Evolutionary conservation across 2,797 vertebrate species (phyloP).

Genomic region (Urophycis tenuis): DNA sequence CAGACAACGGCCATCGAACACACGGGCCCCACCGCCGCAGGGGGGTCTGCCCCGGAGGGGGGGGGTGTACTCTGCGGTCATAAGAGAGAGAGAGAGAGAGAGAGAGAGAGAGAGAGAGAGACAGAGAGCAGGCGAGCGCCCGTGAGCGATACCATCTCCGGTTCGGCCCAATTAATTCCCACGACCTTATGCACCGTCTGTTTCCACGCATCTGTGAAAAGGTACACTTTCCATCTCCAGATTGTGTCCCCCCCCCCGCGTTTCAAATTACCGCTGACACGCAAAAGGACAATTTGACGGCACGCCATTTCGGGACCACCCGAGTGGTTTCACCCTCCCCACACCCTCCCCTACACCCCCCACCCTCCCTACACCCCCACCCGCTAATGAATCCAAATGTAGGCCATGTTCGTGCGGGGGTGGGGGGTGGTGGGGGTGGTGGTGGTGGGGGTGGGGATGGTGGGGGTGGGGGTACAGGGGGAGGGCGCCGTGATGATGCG

Average conservation of each 20-base stretch:
- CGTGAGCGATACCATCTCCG: not conserved
- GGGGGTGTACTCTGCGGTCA: no score
- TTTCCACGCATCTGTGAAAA: slow-evolving; percentile 27
- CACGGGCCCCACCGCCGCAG: no score
- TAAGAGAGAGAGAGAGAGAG: no score
- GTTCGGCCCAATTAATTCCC: not conserved
- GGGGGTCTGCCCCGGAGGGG: no score
- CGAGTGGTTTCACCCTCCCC: no score
- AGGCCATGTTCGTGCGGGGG: slow-evolving; percentile 9
- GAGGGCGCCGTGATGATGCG: slow-evolving; percentile 7
- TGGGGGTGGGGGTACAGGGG: no score
- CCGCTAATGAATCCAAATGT: slow-evolving; percentile 48
- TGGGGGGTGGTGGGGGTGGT: no score
- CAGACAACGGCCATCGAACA: not conserved
- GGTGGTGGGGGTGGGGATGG: no score
- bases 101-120: no score
- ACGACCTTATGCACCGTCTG: slow-evolving; percentile 17
- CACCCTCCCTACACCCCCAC: no score
- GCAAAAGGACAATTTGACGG: slow-evolving; percentile 47
- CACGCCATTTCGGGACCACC: slow-evolving; percentile 38
- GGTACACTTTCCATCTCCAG: slow-evolving; percentile 4
- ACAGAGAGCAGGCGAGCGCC: no score
- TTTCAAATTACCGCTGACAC: slow-evolving; percentile 31
- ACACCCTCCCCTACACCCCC: no score
- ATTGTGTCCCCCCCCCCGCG: slow-evolving; percentile 15